A percentile compares a stretch with the other conserved stretches of the same genome.
Evolutionary conservation across 1,140 invertebrate species (phyloP).

Genomic region (Hylyphantes graminicola): DNA sequence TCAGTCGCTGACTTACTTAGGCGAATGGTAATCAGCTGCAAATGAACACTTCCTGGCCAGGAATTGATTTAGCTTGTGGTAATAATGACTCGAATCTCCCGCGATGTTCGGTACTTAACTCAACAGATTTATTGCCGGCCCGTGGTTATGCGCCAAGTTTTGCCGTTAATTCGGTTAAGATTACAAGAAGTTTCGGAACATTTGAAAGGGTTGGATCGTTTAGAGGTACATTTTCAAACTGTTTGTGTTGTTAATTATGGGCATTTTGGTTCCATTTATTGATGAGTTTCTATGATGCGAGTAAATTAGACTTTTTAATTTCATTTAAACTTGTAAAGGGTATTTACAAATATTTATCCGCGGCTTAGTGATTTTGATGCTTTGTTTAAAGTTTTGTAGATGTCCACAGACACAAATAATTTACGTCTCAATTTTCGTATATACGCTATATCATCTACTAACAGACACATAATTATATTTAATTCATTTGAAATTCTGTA

Average conservation of each 20-base stretch:
- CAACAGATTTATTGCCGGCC: slow-evolving; percentile 33
- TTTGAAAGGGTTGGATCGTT: slow-evolving; percentile 1
- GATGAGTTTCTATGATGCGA: not conserved
- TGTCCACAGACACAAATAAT: too few relatives aligned
- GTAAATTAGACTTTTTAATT: too few relatives aligned
- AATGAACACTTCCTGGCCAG: slow-evolving; percentile 24
- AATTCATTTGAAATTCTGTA: too few relatives aligned
- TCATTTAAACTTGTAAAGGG: too few relatives aligned
- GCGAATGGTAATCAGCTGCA: slow-evolving; percentile 40
- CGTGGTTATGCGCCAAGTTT: slow-evolving; percentile 27
- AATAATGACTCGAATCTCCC: slow-evolving; percentile 28
- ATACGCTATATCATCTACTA: too few relatives aligned
- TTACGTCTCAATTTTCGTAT: too few relatives aligned
- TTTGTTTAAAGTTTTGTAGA: too few relatives aligned
- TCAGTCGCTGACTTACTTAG: slow-evolving; percentile 20
- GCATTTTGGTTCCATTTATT: not conserved
- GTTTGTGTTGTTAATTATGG: not conserved
- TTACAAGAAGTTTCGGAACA: slow-evolving; percentile 7
- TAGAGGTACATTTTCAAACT: not conserved
- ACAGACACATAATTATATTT: too few relatives aligned
- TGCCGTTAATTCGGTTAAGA: slow-evolving; percentile 17
- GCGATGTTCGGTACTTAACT: slow-evolving; percentile 20
- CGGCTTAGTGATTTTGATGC: too few relatives aligned
- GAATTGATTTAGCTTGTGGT: slow-evolving; percentile 29
- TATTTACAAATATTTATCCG: too few relatives aligned